A percentile compares a stretch with the other conserved stretches of the same genome.
These are phyloP conservation scores for Drosophila tani DNA, from an alignment of 1,140 invertebrate species.

Conservation along the genomic window DNA sequence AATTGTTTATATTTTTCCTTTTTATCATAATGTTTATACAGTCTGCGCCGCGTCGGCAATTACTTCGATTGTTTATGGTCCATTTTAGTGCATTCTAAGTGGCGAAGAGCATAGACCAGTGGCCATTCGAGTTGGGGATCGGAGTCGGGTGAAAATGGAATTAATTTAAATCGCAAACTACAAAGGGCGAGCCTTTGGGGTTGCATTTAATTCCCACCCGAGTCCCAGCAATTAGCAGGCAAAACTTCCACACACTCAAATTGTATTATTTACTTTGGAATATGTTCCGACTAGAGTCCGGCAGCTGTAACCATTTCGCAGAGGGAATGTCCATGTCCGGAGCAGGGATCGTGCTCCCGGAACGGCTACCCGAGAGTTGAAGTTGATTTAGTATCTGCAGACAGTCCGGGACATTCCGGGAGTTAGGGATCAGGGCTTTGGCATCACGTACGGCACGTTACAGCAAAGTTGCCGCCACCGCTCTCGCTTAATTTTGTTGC, in stretches of 20 bases:
- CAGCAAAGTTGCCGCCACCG: constrained; percentile 67
- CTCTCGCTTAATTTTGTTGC: constrained; percentile 65
- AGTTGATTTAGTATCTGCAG: constrained; percentile 82
- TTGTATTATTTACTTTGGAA: constrained; percentile 22
- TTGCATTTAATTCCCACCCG: neutral
- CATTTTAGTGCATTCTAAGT: constrained; percentile 35
- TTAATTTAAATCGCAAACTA: constrained; percentile 18
- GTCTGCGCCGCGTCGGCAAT: constrained; percentile 18
- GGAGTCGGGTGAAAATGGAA: neutral
- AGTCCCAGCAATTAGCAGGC: constrained; percentile 21
- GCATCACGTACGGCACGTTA: constrained; percentile 72
- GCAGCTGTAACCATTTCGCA: constrained; percentile 7
- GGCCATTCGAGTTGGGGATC: neutral
- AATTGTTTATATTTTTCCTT: constrained; percentile 34
- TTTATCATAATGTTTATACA: constrained; percentile 33
- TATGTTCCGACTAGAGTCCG: too few species aligned
- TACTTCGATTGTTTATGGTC: constrained; percentile 32
- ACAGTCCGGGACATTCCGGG: constrained; percentile 67
- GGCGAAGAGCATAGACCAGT: constrained; percentile 11
- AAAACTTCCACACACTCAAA: neutral
- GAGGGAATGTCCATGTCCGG: constrained; percentile 6
- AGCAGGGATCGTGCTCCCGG: constrained; percentile 49
- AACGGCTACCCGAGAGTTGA: constrained; percentile 45
- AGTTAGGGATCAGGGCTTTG: constrained; percentile 11
- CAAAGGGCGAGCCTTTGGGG: constrained; percentile 2